Evolutionary conservation across 2,797 vertebrate species (phyloP).

Genomic region (Scarus forsteni): DNA sequence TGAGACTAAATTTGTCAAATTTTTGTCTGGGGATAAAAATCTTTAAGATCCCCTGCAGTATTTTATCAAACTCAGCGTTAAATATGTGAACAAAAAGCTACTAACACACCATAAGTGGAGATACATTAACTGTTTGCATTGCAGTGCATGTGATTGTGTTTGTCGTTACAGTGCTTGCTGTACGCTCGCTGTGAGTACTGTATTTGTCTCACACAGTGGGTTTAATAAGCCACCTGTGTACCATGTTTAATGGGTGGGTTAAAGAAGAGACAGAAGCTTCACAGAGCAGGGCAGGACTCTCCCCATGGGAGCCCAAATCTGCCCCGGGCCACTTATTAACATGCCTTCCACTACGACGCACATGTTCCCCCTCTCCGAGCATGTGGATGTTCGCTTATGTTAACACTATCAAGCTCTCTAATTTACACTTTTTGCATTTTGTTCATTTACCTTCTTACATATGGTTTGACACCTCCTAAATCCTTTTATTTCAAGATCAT

Average conservation of each 20-base stretch:
- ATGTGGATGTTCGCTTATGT: conserved; percentile 60
- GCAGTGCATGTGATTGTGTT: conserved; percentile 42
- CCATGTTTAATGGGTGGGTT: conserved; percentile 82
- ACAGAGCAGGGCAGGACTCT: conserved; percentile 72
- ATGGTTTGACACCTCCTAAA: conserved; percentile 11
- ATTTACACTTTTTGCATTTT: conserved; percentile 60
- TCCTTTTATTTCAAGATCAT: conserved; percentile 8
- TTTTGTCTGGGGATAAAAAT: conserved; percentile 63
- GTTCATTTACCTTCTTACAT: conserved; percentile 19
- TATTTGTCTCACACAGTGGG: conserved; percentile 56
- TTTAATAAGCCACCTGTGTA: conserved; percentile 86
- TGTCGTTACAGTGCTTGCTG: conserved; percentile 53
- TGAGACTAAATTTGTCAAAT: conserved; percentile 70
- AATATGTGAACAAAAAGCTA: conserved; percentile 21
- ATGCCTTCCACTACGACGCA: conserved; percentile 76
- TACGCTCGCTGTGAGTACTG: conserved; percentile 47
- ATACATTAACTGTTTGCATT: conserved; percentile 44
- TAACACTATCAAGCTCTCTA: conserved; percentile 56
- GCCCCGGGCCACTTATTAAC: conserved; percentile 81
- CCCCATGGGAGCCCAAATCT: conserved; percentile 72
- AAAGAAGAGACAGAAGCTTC: conserved; percentile 82
- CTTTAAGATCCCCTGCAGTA: conserved; percentile 56
- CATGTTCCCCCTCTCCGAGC: conserved; percentile 67
- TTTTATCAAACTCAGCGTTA: conserved; percentile 58
- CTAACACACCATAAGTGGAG: conserved; percentile 2